A percentile compares a stretch with the other conserved stretches of the same genome.
phyloP scores from a whole-genome alignment of 2,113 vertebrate genomes.

The Gorsachius goisagi region DNA sequence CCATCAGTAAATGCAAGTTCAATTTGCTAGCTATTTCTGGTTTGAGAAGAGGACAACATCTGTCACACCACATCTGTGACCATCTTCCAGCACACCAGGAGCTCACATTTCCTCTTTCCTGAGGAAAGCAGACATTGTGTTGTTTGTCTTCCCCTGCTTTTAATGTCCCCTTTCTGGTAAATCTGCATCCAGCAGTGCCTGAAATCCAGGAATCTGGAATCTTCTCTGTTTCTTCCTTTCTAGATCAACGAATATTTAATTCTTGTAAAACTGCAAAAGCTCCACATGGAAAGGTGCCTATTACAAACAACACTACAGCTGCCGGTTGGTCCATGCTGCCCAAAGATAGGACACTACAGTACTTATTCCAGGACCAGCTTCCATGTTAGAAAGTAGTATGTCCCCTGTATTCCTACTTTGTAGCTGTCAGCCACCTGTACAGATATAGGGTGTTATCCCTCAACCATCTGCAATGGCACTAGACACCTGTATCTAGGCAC shows the following conservation, averaged over 20 bases:
- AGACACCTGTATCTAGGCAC: not conserved
- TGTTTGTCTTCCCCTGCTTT: fast-evolving
- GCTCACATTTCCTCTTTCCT: not conserved
- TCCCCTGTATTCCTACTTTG: not conserved
- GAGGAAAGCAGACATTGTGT: not conserved
- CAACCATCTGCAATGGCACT: not conserved
- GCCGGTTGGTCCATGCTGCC: not conserved
- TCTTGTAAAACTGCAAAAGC: not conserved
- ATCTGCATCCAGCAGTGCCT: not conserved
- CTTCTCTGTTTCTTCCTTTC: not conserved
- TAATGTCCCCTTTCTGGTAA: not conserved
- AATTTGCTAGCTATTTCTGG: not conserved
- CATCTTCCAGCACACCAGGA: not conserved
- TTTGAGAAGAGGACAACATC: not conserved
- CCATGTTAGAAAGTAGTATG: not conserved
- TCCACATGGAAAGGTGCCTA: not conserved
- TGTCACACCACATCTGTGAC: not conserved
- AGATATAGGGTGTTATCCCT: not conserved
- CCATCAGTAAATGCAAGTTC: not conserved
- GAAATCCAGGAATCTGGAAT: not conserved
- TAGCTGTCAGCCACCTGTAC: not conserved
- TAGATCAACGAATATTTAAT: not conserved
- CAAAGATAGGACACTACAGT: not conserved
- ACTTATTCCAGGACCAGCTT: not conserved
- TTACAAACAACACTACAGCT: not conserved